Base-by-base conservation (phyloP, 2,888 invertebrate species). In the Abrostola tripartita region DNA sequence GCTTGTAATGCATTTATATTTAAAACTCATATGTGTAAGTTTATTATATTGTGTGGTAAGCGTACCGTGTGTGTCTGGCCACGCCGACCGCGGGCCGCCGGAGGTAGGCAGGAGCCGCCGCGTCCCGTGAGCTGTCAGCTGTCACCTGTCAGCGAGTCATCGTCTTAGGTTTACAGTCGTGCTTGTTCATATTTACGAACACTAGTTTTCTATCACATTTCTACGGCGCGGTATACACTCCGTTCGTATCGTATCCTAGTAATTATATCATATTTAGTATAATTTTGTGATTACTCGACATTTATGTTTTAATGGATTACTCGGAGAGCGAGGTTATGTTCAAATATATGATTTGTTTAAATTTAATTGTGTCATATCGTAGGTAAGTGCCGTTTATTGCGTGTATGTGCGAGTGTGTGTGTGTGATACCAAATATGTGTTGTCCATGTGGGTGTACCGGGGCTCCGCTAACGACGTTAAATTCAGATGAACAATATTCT, bases 1-100 rank as follows among this genome's bases (percentile, higher is more conserved):
- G 88, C 87, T 89, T 86, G 79, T 86, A 86, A 84, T 90, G 92
- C 92, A 92, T 92, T 92, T 92, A 92, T 90, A 85, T 81, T 85
- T 85, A 81, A 77, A 71, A 63, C 55, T 72, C 52, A 65, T 66
- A 69, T 59, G 5, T 36, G 38, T 61, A 61, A 68, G 69, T 67
- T n/a, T n/a, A 61, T 73, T 78, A 78, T 42, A 47, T 66, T 62
- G 49, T 44, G 52, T 42, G 12, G 53, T 55, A 44, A 44, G 54
- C 44, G 54, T 37, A n/a, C n/a, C n/a, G n/a, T n/a, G n/a, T n/a
- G n/a, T n/a, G n/a, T n/a, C n/a, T n/a, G n/a, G n/a, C n/a, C n/a
- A n/a, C n/a, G n/a, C n/a, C n/a, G n/a, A n/a, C n/a, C 37, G 9
- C 8, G 1, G 37, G 12, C 1, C 24, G 24, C 24, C n/a, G 7